phyloP scores from a whole-genome alignment of 1,140 invertebrate genomes.

The Homarus americanus region DNA sequence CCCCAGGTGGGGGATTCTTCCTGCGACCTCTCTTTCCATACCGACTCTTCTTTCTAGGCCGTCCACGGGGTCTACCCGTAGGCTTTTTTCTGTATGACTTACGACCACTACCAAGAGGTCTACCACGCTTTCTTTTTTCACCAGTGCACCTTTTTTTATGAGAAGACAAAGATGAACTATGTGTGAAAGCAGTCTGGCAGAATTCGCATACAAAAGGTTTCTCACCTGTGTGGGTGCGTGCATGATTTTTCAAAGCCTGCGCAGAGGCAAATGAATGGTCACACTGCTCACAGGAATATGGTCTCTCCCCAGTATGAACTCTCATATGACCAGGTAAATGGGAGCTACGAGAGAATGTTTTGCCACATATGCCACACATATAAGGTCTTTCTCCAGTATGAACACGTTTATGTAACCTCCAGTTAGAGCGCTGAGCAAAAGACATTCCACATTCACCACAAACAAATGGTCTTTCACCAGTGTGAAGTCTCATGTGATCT shows the following conservation, averaged over 20 bases:
- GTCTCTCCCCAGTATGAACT: conserved; percentile 86
- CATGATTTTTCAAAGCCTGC: conserved; percentile 68
- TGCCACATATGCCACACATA: conserved; percentile 81
- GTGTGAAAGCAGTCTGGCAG: conserved; percentile 73
- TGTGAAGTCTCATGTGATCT: conserved; percentile 81
- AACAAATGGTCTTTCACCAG: conserved; percentile 85
- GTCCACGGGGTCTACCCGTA: conserved; percentile 52
- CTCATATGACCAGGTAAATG: conserved; percentile 74
- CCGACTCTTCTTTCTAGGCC: conserved; percentile 64
- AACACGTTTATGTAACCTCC: conserved; percentile 74
- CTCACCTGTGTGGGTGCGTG: conserved; percentile 66
- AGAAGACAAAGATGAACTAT: conserved; percentile 64
- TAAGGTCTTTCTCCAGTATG: conserved; percentile 80
- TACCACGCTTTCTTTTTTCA: conserved; percentile 60
- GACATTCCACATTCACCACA: conserved; percentile 85
- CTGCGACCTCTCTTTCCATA: conserved; percentile 50
- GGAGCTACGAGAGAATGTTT: conserved; percentile 77
- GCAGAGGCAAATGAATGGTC: conserved; percentile 95
- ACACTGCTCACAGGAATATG: conserved; percentile 94
- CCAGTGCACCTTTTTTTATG: conserved; percentile 66
- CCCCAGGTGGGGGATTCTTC: conserved; percentile 26
- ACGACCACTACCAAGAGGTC: conserved; percentile 64
- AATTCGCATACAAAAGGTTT: conserved; percentile 71
- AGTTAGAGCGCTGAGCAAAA: conserved; percentile 84
- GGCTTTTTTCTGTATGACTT: conserved; percentile 64